Percentiles rank a stretch among this genome's conserved stretches.
Conservation (phyloP, 23 tunicate genomes). For the Trididemnum clinides region DNA sequence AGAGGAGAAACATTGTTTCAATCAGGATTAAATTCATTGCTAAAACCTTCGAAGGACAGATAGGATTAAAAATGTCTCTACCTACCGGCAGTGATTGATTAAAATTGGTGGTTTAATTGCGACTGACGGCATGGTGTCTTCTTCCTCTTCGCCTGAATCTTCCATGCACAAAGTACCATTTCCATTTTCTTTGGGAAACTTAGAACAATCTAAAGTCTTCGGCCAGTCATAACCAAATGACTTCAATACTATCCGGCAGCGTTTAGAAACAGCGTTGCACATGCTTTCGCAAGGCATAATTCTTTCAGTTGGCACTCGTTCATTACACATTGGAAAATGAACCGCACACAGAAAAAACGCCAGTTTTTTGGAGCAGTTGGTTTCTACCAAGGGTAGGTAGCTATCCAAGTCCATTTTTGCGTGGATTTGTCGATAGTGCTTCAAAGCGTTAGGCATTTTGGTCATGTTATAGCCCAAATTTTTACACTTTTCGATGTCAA, state of each 20-base stretch:
- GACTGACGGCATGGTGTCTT: background rate
- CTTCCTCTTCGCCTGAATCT: conserved; percentile 38
- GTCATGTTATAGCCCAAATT: conserved; percentile 75
- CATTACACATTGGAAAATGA: conserved; percentile 77
- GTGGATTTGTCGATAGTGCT: conserved; percentile 70
- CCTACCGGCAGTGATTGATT: too few relatives aligned
- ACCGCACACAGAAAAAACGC: conserved; percentile 68
- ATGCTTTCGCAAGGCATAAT: conserved; percentile 81
- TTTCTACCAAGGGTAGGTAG: conserved; percentile 57
- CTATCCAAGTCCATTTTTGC: conserved; percentile 44
- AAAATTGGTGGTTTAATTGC: too few relatives aligned
- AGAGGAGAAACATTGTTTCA: too few relatives aligned
- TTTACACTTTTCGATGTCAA: conserved; percentile 57
- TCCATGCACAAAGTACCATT: conserved; percentile 67
- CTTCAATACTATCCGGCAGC: conserved; percentile 44
- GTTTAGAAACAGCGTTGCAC: conserved; percentile 63
- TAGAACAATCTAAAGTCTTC: conserved; percentile 63
- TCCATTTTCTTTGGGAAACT: conserved; percentile 64
- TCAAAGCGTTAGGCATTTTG: conserved; percentile 63
- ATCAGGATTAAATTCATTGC: too few relatives aligned
- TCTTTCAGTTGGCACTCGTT: background rate
- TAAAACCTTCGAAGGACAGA: too few relatives aligned
- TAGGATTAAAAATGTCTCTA: too few relatives aligned
- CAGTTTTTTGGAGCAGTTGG: conserved; percentile 66
- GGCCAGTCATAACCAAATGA: conserved; percentile 81